phyloP scores from a whole-genome alignment of 2,113 vertebrate species.

The Prionailurus viverrinus region DNA sequence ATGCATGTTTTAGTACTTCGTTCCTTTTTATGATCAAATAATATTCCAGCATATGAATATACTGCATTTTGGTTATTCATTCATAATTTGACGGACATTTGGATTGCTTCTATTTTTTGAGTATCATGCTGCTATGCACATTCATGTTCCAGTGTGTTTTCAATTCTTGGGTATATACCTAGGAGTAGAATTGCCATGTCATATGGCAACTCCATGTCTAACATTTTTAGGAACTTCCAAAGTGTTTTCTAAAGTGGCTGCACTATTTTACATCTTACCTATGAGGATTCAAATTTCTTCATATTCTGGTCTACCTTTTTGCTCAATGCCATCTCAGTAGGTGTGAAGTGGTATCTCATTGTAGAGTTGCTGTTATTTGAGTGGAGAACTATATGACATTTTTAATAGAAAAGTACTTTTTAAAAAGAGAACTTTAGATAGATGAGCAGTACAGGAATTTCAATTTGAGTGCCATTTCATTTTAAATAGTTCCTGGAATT shows the following conservation, averaged over 20 bases:
- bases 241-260: neutral
- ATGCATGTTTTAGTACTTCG: neutral
- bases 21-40: neutral
- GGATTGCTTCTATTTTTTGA: neutral
- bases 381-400: neutral
- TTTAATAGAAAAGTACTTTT: constrained; percentile 23
- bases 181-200: neutral
- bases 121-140: neutral
- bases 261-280: neutral
- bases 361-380: neutral
- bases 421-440: neutral
- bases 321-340: neutral
- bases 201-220: neutral
- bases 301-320: neutral
- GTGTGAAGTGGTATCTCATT: neutral
- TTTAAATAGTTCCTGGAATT: constrained; percentile 20
- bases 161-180: neutral
- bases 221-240: neutral
- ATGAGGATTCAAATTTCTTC: neutral
- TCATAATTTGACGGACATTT: neutral
- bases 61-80: neutral
- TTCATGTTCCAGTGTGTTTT: neutral
- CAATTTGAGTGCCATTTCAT: neutral
- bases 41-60: neutral
- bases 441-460: neutral